These are phyloP conservation scores for Cheilosia variabilis DNA, from an alignment of 2,888 invertebrate species.

Conservation along the genomic window DNA sequence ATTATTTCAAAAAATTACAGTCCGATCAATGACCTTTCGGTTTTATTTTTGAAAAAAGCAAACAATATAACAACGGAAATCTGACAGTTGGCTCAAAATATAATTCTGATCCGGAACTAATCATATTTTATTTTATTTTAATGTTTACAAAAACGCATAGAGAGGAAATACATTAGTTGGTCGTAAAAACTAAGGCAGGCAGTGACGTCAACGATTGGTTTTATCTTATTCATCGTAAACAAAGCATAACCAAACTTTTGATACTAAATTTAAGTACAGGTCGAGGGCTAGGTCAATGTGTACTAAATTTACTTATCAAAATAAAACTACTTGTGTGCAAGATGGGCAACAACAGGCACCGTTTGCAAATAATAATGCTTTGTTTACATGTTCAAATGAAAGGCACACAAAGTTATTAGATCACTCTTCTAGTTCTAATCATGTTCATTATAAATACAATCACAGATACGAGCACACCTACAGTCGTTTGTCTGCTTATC, in stretches of 20 bases:
- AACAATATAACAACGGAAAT: background rate
- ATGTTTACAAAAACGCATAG: background rate
- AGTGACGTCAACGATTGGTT: conserved; percentile 37
- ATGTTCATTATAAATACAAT: conserved; percentile 54
- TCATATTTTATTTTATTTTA: conserved; percentile 6
- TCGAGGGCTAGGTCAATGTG: conserved; percentile 44
- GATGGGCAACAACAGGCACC: background rate
- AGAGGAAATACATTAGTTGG: conserved; percentile 13
- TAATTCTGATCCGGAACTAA: conserved; percentile 12
- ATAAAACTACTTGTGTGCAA: conserved; percentile 27
- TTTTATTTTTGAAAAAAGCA: background rate
- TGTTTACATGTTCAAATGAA: background rate
- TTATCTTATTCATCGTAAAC: conserved; percentile 7
- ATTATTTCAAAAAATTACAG: background rate
- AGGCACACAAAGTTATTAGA: conserved; percentile 26
- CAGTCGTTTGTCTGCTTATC: conserved; percentile 70
- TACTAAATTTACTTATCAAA: conserved; percentile 36
- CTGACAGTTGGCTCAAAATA: background rate
- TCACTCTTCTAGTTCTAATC: conserved; percentile 1
- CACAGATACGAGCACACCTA: conserved; percentile 1
- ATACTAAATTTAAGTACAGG: conserved; percentile 40
- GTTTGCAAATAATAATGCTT: conserved; percentile 1
- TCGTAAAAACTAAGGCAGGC: conserved; percentile 28
- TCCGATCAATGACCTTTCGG: conserved; percentile 14
- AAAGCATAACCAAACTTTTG: conserved; percentile 7